These are phyloP conservation scores for Anhinga rufa DNA, from an alignment of 2,113 vertebrate species.

Conservation along the genomic window DNA sequence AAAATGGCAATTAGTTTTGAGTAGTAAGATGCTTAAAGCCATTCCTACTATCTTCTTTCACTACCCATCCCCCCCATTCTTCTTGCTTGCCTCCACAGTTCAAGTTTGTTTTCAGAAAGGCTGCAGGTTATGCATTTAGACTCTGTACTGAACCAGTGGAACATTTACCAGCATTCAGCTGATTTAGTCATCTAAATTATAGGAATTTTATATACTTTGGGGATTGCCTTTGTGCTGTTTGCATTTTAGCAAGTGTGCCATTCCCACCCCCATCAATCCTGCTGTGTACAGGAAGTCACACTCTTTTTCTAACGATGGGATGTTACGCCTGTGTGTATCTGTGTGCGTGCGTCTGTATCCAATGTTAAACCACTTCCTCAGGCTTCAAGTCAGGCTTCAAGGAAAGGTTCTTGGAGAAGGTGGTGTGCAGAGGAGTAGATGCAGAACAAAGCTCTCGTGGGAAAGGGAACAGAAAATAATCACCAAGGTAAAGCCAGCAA, in stretches of 20 bases:
- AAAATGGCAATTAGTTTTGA: neutral
- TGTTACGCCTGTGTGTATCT: neutral
- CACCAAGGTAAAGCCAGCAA: neutral
- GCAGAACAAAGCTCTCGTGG: neutral
- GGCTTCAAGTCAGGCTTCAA: neutral
- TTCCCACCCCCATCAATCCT: neutral
- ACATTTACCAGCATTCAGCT: neutral
- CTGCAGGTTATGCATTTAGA: neutral
- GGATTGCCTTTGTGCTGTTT: neutral
- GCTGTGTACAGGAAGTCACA: constrained; percentile 5
- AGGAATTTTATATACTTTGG: neutral
- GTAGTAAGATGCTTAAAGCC: neutral
- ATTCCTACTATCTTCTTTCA: neutral
- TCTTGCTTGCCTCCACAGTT: neutral
- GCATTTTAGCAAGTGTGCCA: neutral
- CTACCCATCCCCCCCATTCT: accelerated
- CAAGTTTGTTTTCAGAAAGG: neutral
- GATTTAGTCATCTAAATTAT: neutral
- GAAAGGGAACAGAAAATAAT: neutral
- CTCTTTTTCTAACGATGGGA: neutral
- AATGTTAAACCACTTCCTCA: constrained; percentile 31
- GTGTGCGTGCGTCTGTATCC: neutral
- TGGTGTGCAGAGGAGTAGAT: neutral
- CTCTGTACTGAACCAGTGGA: neutral
- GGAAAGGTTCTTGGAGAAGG: neutral